Conservation (phyloP, 92 coral and sea anemone genomes). For the Porites divaricata region DNA sequence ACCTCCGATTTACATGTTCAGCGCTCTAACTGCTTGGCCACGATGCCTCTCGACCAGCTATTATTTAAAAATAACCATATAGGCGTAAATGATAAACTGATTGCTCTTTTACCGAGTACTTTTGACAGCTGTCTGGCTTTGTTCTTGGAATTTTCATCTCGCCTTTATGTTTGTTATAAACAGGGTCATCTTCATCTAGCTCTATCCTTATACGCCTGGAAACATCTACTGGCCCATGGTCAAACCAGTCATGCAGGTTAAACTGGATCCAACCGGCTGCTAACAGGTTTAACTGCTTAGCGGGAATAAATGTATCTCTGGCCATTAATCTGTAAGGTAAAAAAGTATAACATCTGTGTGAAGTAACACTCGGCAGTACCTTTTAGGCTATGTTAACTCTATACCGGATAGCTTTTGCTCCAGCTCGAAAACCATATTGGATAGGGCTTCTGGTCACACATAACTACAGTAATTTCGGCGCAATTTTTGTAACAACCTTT, state of each 20-base stretch:
- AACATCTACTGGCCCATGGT: conserved; percentile 67
- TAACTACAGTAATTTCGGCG: no score
- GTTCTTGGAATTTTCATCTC: conserved; percentile 78
- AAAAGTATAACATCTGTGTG: background rate
- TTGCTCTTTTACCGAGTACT: conserved; percentile 18
- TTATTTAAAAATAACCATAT: no score
- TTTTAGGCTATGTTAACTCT: no score
- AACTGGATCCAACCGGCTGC: conserved; percentile 90
- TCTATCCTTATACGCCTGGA: conserved; percentile 54
- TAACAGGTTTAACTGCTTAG: conserved; percentile 75
- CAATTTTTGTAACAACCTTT: no score
- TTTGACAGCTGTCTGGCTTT: conserved; percentile 67
- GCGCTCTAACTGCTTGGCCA: no score
- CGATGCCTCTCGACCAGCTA: background rate
- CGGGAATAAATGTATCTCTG: conserved; percentile 78
- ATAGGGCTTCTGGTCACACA: no score
- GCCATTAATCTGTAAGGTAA: conserved; percentile 45
- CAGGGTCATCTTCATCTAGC: conserved; percentile 42
- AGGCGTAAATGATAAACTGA: no score
- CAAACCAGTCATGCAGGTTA: conserved; percentile 90
- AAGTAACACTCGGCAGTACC: no score
- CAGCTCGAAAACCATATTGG: no score
- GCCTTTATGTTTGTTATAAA: conserved; percentile 32
- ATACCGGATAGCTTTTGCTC: no score
- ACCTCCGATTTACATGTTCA: no score